Evolutionary conservation across 2,797 vertebrate species (phyloP), one percentile per base, ranked within the genome.

Genomic region (Holocentrus rufus): DNA sequence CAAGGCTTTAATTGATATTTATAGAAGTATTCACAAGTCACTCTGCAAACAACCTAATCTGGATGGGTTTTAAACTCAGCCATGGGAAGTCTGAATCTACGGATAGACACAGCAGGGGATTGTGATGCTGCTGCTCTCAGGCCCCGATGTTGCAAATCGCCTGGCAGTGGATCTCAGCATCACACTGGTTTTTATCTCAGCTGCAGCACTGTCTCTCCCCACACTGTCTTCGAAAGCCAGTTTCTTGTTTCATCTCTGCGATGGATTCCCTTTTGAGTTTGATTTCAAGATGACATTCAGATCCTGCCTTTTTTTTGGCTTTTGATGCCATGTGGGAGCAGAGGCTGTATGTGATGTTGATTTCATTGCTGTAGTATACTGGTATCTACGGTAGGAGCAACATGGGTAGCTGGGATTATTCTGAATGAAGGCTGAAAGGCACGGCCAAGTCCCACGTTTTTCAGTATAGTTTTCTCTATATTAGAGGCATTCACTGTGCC

Each of bases 121-220:
- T 50, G 71, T 79, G 31, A 4, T 30, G 49, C 49, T 64, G 66
- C 72, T 80, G 25, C 81, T 80, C 0, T 0, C 23, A 46, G 61
- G 53, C 63, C 44, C 34, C 15, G 1, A 36, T 69, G 52, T 49
- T 82, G 69, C 63, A 68, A 82, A 72, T 74, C 18, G 27, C 60
- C 71, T 66, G 36, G 7, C 62, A 34, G 59, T 53, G 6, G 10
- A 70, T 86, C 61, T 87, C 53, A 46, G 73, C 72, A 67, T 55
- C 27, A 9, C 31, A 55, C 74, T 72, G 79, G 25, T 81, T 88
- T 69, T 69, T 34, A 74, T 85, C 69, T 76, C 39, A 5, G 18
- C 64, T 0, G 2, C 50, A 72, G 47, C 54, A 8, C 27, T 22
- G 7, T 31, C 65, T 44, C 10, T 27, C 58, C 42, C 25, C 52